Conservation (phyloP, 2,113 vertebrate genomes). For the Tragelaphus buxtoni region DNA sequence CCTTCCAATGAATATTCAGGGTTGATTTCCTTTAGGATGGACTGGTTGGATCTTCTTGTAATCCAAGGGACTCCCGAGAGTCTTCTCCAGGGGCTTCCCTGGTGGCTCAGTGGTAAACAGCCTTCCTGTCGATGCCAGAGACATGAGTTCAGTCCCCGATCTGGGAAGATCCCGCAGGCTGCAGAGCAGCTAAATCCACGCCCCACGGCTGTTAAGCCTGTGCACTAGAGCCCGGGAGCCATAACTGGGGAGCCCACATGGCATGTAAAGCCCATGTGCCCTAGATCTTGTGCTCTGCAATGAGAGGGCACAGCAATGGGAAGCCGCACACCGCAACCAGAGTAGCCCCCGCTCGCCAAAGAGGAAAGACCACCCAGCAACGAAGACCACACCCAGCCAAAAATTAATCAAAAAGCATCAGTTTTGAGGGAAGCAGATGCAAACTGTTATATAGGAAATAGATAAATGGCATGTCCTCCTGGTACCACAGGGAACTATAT, state of each 20-base stretch:
- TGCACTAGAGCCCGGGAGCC: background rate
- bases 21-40: background rate
- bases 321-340: background rate
- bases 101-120: background rate
- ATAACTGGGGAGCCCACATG: accelerated
- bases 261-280: accelerated
- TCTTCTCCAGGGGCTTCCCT: background rate
- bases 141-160: accelerated
- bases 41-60: background rate
- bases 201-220: background rate
- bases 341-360: background rate
- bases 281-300: background rate
- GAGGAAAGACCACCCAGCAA: background rate
- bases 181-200: accelerated
- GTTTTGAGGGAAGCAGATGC: background rate
- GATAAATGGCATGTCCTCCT: background rate
- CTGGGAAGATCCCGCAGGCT: background rate
- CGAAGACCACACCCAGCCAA: background rate
- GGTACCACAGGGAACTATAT: background rate
- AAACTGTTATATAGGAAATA: background rate
- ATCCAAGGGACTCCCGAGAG: background rate
- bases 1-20: background rate
- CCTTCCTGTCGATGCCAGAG: background rate
- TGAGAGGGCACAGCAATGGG: background rate
- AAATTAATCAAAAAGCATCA: accelerated